phyloP scores from a whole-genome alignment of 2,888 invertebrate species.

The Drosophila dives region DNA sequence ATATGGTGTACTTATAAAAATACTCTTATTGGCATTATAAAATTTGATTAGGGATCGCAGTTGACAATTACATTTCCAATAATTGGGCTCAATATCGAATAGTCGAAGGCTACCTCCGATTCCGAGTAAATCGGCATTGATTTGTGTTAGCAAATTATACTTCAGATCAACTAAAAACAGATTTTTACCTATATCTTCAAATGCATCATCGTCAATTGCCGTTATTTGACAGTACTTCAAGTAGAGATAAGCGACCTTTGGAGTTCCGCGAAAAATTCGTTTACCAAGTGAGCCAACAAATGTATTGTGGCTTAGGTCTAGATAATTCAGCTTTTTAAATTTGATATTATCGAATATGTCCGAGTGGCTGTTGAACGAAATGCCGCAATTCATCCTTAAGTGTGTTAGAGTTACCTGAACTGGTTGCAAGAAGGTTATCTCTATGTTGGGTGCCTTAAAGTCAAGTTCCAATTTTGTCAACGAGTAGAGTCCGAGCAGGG shows the following conservation, averaged over 20 bases:
- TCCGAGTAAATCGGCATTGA: slow-evolving; percentile 44
- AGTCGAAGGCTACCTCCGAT: slow-evolving; percentile 17
- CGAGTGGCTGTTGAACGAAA: slow-evolving; percentile 47
- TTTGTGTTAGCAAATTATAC: slow-evolving; percentile 68
- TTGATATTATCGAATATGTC: slow-evolving; percentile 70
- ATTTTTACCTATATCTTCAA: slow-evolving; percentile 56
- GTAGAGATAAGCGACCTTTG: slow-evolving; percentile 67
- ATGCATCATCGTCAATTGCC: slow-evolving; percentile 70
- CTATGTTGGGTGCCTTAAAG: slow-evolving; percentile 50
- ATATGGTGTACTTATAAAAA: slow-evolving; percentile 71
- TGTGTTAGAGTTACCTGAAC: slow-evolving; percentile 72
- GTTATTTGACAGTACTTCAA: slow-evolving; percentile 65
- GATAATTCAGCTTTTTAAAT: slow-evolving; percentile 59
- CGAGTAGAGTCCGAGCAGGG: slow-evolving; percentile 72
- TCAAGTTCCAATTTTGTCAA: slow-evolving; percentile 69
- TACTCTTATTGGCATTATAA: slow-evolving; percentile 47
- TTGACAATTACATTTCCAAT: slow-evolving; percentile 77
- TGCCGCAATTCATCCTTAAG: slow-evolving; percentile 65
- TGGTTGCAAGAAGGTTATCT: slow-evolving; percentile 78
- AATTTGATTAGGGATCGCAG: slow-evolving; percentile 56
- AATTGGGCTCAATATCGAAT: slow-evolving; percentile 71
- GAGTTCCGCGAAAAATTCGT: slow-evolving; percentile 64
- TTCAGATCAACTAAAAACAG: slow-evolving; percentile 73
- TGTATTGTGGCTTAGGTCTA: slow-evolving; percentile 76
- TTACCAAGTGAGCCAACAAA: slow-evolving; percentile 65